These are phyloP conservation scores for Abrostola triplasia DNA, from an alignment of 2,888 invertebrate genomes.

Conservation along the genomic window DNA sequence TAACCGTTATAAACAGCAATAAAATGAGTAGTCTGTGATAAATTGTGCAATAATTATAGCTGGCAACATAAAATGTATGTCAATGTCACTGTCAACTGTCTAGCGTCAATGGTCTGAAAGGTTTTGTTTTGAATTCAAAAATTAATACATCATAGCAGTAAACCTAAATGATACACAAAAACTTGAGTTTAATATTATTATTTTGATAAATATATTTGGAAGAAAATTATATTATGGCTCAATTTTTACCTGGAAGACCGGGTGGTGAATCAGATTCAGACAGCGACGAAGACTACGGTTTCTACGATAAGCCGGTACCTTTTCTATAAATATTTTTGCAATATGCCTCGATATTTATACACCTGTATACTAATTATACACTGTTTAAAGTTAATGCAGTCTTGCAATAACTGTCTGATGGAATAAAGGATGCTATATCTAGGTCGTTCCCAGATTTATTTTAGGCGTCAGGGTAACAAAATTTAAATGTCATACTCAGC, in stretches of 20 bases:
- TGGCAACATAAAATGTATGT: neutral
- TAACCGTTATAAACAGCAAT: neutral
- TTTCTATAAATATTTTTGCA: constrained; percentile 5
- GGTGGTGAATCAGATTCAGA: constrained; percentile 82
- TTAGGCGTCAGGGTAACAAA: neutral
- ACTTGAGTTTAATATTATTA: neutral
- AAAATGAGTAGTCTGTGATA: neutral
- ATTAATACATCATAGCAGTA: constrained; percentile 6
- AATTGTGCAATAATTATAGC: neutral
- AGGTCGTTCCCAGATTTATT: constrained; percentile 15
- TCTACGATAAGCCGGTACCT: constrained; percentile 77
- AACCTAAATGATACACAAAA: constrained; percentile 6
- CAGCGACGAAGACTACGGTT: constrained; percentile 76
- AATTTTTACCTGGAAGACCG: constrained; percentile 67
- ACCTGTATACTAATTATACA: neutral
- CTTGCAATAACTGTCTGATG: neutral
- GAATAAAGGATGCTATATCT: constrained; percentile 1
- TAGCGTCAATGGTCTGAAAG: neutral
- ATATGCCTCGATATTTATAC: neutral
- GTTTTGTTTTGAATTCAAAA: constrained; percentile 42
- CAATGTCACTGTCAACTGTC: constrained; percentile 7
- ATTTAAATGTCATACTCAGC: constrained; percentile 2
- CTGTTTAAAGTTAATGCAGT: neutral
- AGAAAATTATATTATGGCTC: constrained; percentile 58
- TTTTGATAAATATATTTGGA: constrained; percentile 11